Evolutionary conservation across 2,113 vertebrate genomes (phyloP).

Genomic region (Galeopterus variegatus): DNA sequence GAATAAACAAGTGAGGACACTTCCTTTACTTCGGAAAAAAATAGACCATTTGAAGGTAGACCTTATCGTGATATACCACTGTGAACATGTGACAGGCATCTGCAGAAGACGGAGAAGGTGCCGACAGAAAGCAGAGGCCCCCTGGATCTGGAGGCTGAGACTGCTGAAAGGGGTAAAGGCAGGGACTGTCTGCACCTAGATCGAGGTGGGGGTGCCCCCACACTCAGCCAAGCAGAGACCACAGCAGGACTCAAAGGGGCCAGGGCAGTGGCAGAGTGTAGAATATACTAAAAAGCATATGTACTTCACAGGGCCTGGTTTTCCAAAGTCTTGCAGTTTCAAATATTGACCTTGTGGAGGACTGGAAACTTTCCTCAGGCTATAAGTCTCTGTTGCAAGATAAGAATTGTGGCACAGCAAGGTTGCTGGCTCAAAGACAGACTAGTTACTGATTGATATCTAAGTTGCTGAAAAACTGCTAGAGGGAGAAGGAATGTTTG

Average conservation of each 20-base stretch:
- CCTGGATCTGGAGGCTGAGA: not conserved
- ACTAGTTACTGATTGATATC: too few species aligned
- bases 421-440: too few species aligned
- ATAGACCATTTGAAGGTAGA: not conserved
- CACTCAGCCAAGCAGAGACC: not conserved
- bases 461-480: too few species aligned
- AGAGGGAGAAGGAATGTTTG: too few species aligned
- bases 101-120: not conserved
- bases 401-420: too few species aligned
- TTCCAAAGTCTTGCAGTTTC: too few species aligned
- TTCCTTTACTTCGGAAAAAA: slow-evolving; percentile 36
- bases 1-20: not conserved
- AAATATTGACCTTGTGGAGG: too few species aligned
- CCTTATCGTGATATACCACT: not conserved
- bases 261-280: not conserved
- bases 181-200: not conserved
- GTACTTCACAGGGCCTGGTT: too few species aligned
- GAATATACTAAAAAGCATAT: too few species aligned
- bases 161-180: not conserved
- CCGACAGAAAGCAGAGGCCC: not conserved
- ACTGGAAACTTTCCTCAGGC: too few species aligned
- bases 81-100: not conserved
- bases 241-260: not conserved
- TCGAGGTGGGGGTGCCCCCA: not conserved
- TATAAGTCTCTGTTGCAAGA: too few species aligned